A percentile compares a stretch with the other conserved stretches of the same genome.
These are phyloP conservation scores for Lateolabrax maculatus DNA, from an alignment of 2,797 vertebrate genomes.

Conservation along the genomic window DNA sequence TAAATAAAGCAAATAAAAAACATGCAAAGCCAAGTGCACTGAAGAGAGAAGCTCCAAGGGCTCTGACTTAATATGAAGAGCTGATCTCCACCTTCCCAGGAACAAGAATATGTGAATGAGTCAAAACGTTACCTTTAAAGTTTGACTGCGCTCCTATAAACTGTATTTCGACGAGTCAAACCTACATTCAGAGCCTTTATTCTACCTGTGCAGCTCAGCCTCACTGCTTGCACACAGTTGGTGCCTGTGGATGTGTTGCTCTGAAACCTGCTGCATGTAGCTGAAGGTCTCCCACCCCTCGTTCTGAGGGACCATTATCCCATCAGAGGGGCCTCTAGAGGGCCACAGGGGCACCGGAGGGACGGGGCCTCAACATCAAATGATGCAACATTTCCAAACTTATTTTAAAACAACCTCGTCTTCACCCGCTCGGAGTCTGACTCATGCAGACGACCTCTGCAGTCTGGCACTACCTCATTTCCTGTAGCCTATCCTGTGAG, in stretches of 20 bases:
- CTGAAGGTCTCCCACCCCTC: not conserved
- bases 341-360: not conserved
- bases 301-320: not conserved
- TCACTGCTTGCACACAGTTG: no score
- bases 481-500: constrained; percentile 52
- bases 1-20: not conserved
- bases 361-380: not conserved
- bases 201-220: no score
- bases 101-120: no score
- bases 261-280: not conserved
- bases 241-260: no score
- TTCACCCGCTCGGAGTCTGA: no score
- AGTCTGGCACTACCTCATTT: constrained; percentile 51
- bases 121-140: no score
- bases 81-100: no score
- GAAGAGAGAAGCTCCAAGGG: no score
- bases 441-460: constrained; percentile 46
- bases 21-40: not conserved
- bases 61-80: not conserved
- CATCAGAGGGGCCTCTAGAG: not conserved
- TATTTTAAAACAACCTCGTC: no score
- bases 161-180: not conserved
- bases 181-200: no score
- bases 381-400: constrained; percentile 26
- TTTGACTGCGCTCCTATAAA: no score